Evolutionary conservation across 2,888 invertebrate species (phyloP).

Genomic region (Drosophila anomelani): DNA sequence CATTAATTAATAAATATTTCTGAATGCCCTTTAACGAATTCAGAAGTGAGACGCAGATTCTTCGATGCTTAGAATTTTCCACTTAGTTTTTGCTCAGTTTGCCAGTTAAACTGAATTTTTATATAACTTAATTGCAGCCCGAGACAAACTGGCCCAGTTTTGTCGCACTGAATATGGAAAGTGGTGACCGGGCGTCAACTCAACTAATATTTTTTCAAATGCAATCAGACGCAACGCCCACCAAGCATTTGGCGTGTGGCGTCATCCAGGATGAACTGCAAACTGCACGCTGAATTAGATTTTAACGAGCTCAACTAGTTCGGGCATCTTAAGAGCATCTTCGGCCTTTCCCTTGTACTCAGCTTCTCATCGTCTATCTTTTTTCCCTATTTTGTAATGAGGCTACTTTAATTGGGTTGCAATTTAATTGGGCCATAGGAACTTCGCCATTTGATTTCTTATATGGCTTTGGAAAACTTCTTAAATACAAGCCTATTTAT

Average conservation of each 20-base stretch:
- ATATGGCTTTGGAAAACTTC: conserved; percentile 2
- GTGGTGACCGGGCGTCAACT: conserved; percentile 56
- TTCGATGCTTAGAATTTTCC: not conserved
- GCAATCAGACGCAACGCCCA: conserved; percentile 68
- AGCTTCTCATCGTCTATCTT: not conserved
- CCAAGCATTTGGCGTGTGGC: conserved; percentile 44
- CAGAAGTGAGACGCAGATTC: too few relatives aligned
- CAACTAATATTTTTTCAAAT: conserved; percentile 79
- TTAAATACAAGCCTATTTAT: not conserved
- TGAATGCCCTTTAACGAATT: too few relatives aligned
- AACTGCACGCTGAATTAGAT: conserved; percentile 51
- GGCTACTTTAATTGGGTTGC: not conserved
- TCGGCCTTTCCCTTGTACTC: not conserved
- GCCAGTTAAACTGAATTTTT: conserved; percentile 18
- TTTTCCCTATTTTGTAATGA: not conserved
- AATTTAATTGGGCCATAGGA: not conserved
- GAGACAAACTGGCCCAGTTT: conserved; percentile 28
- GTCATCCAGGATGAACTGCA: conserved; percentile 28
- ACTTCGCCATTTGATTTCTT: not conserved
- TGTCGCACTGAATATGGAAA: not conserved
- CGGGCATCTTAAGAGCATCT: not conserved
- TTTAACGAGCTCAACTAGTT: conserved; percentile 51
- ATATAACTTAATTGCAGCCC: conserved; percentile 42
- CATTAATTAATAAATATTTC: not conserved
- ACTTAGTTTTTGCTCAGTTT: not conserved